Conservation (phyloP, 2,888 invertebrate genomes). For the Zelleria hepariella region DNA sequence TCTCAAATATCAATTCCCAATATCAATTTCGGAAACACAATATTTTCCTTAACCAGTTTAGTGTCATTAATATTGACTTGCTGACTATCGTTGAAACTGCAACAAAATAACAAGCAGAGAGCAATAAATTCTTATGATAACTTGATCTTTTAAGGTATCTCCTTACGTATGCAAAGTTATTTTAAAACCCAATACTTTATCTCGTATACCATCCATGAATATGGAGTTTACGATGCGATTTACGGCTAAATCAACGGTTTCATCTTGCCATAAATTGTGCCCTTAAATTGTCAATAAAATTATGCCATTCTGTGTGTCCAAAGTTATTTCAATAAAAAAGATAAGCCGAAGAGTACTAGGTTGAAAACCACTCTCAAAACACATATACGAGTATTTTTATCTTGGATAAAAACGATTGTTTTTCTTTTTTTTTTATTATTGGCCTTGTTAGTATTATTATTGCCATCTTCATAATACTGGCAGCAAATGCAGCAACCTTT, state of each 20-base stretch:
- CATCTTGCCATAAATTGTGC: constrained; percentile 49
- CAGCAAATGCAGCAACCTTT: no score
- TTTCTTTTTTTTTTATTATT: not conserved
- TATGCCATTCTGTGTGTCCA: not conserved
- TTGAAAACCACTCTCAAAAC: not conserved
- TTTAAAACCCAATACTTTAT: constrained; percentile 46
- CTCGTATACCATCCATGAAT: constrained; percentile 42
- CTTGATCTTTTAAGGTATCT: constrained; percentile 6
- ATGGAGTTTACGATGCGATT: constrained; percentile 45
- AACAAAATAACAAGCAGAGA: constrained; percentile 1
- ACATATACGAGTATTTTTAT: not conserved
- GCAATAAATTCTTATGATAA: constrained; percentile 12
- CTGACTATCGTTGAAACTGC: not conserved
- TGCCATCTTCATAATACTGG: not conserved
- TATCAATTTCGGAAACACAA: not conserved
- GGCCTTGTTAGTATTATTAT: not conserved
- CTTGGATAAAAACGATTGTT: not conserved
- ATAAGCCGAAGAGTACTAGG: not conserved
- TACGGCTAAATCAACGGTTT: constrained; percentile 61
- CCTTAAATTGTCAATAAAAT: constrained; percentile 46
- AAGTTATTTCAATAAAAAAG: not conserved
- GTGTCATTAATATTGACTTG: not conserved
- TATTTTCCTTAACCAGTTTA: not conserved
- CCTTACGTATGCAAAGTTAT: constrained; percentile 18
- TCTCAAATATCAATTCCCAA: no score